Base-by-base conservation (phyloP, 2,888 invertebrate genomes). In the Drosophila monieri region DNA sequence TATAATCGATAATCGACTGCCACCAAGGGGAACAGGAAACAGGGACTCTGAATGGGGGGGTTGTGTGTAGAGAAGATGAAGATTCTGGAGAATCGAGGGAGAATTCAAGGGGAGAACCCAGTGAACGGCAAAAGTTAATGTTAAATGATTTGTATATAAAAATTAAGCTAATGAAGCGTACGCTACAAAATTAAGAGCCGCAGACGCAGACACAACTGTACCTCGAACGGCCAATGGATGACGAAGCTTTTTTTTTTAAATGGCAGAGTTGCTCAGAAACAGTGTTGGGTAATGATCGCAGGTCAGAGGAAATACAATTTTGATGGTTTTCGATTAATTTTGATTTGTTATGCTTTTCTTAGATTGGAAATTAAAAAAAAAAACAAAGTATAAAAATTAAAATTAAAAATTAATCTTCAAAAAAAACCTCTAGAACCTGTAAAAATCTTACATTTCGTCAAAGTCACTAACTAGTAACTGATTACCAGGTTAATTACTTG, bases 131-230 rank as follows among this genome's bases (percentile, higher is more conserved):
- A 78, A 47, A 81, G 66, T 70, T 80, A 78, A 71, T 49, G 47
- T 54, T 71, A 72, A 54, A 27, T 62, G 76, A 61, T 76, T 73
- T 74, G 76, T 70, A 65, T 67, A 10, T 47, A 69, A 78, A 84
- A 74, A 80, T 78, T 80, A 76, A 73, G 60, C 81, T 80, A 85
- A 84, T 52, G 65, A 73, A 76, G 64, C 64, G 64, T 64, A 64
- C 64, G 64, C 64, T 64, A 64, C 64, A 64, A 64, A 64, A 64
- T 52, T 48, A 66, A 66, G 72, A 70, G 69, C 73, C 69, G 58
- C 53, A 70, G 68, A 68, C 66, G 66, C 64, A 64, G 64, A 64
- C 64, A 65, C 64, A 64, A 64, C 65, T 64, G 64, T 46, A 64
- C 64, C 65, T 32, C 21, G n/a, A 39, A 15, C 44, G 51, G 64